phyloP scores from a whole-genome alignment of 2,113 vertebrate species.

The Mesocricetus auratus region DNA sequence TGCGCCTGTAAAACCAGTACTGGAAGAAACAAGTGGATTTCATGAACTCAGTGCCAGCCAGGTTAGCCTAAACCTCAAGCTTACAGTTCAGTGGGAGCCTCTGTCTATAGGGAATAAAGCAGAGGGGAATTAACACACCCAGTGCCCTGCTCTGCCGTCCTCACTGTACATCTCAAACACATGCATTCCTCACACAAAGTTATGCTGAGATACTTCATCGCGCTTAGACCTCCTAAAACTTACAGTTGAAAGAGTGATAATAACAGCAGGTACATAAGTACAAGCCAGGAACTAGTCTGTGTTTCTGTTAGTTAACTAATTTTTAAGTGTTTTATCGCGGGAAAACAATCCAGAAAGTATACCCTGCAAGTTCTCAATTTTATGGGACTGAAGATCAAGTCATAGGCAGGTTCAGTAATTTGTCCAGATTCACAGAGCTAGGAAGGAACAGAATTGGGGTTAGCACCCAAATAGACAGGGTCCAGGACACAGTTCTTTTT shows the following conservation, averaged over 20 bases:
- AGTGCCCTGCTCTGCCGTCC: background rate
- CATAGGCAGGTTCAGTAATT: background rate
- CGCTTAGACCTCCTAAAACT: constrained; percentile 37
- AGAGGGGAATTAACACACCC: background rate
- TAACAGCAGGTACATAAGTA: background rate
- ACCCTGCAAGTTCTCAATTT: background rate
- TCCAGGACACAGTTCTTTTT: background rate
- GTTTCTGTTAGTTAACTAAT: background rate
- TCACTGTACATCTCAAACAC: background rate
- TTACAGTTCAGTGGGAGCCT: background rate
- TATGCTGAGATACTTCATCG: background rate
- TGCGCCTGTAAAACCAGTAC: background rate
- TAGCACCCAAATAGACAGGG: background rate
- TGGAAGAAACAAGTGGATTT: background rate
- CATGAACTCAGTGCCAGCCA: background rate
- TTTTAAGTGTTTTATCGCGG: background rate
- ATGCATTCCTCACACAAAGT: too few species aligned
- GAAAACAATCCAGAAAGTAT: background rate
- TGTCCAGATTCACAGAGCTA: background rate
- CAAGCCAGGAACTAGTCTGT: background rate
- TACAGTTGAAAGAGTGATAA: background rate
- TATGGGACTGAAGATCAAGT: background rate
- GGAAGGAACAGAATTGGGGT: background rate
- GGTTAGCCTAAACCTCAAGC: background rate
- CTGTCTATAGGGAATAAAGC: background rate